Evolutionary conservation across 1,140 invertebrate genomes (phyloP).

Genomic region (Drosophila repletoides): DNA sequence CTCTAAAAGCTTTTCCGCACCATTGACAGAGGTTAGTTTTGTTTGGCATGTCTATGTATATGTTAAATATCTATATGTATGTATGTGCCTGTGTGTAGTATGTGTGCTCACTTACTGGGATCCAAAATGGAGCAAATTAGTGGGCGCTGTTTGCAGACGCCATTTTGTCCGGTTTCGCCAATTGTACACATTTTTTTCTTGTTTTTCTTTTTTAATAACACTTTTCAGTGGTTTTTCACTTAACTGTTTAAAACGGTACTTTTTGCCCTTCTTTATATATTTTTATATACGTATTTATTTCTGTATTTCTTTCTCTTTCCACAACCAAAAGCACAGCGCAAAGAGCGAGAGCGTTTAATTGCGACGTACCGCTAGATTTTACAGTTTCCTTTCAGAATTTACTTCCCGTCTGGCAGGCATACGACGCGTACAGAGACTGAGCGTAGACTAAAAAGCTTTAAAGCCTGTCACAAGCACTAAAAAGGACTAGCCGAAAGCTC

Average conservation of each 20-base stretch:
- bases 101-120: slow-evolving; percentile 71
- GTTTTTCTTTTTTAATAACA: slow-evolving; percentile 18
- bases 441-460: slow-evolving; percentile 56
- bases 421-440: slow-evolving; percentile 73
- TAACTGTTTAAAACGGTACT: slow-evolving; percentile 6
- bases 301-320: slow-evolving; percentile 37
- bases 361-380: slow-evolving; percentile 43
- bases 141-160: slow-evolving; percentile 74
- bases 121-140: slow-evolving; percentile 81
- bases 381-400: slow-evolving; percentile 19
- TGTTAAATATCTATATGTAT: slow-evolving; percentile 6
- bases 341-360: slow-evolving; percentile 41
- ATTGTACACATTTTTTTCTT: slow-evolving; percentile 55
- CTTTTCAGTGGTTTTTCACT: slow-evolving; percentile 17
- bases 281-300: slow-evolving; percentile 26
- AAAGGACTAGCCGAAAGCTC: slow-evolving; percentile 55
- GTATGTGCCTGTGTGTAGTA: slow-evolving; percentile 20
- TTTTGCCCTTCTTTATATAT: slow-evolving; percentile 8
- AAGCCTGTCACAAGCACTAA: slow-evolving; percentile 18
- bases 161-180: slow-evolving; percentile 73
- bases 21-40: slow-evolving; percentile 71
- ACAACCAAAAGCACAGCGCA: slow-evolving; percentile 46
- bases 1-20: slow-evolving; percentile 23
- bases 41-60: slow-evolving; percentile 27
- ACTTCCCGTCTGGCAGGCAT: slow-evolving; percentile 54